Percentiles rank a stretch among this genome's conserved stretches.
These are phyloP conservation scores for Caiman crocodilus DNA, from an alignment of 2,797 vertebrate genomes.

Conservation along the genomic window DNA sequence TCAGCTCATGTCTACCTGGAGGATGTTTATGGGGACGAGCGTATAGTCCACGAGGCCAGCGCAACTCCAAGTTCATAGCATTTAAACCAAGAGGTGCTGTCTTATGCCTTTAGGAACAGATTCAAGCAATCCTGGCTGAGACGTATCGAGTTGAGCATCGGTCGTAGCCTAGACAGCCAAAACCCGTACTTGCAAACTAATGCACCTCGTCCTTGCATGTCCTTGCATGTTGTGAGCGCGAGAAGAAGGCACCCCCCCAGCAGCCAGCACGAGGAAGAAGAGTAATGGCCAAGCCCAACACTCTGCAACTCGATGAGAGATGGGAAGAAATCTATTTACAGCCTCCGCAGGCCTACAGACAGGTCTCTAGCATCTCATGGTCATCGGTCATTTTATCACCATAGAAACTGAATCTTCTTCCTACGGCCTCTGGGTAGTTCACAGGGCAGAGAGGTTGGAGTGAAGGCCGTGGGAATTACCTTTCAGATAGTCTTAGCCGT, in stretches of 20 bases:
- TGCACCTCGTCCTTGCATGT: neutral
- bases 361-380: neutral
- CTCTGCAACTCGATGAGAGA: neutral
- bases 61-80: no score
- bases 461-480: neutral
- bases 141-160: neutral
- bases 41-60: no score
- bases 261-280: neutral
- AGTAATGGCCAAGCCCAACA: neutral
- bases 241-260: no score
- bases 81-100: neutral
- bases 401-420: neutral
- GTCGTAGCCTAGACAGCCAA: neutral
- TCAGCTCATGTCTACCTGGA: no score
- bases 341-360: neutral
- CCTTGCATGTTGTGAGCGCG: no score
- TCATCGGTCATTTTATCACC: neutral
- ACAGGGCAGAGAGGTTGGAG: neutral
- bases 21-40: no score
- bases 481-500: neutral
- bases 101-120: neutral
- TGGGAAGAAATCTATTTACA: neutral
- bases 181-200: neutral
- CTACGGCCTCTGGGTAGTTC: no score
- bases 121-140: neutral